phyloP scores from a whole-genome alignment of 2,113 vertebrate species.

The Nothobranchius furzeri region DNA sequence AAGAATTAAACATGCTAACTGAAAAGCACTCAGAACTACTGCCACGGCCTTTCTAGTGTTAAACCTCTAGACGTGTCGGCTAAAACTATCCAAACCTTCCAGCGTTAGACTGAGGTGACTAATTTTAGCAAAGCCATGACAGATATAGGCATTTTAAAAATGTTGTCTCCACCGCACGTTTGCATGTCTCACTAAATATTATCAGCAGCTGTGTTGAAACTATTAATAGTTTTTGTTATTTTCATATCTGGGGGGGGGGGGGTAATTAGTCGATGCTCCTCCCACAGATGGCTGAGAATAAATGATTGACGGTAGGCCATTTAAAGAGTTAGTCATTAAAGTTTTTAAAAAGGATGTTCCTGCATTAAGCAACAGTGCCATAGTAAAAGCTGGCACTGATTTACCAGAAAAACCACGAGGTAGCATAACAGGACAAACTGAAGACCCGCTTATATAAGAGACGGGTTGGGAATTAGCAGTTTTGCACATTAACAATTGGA shows the following conservation, averaged over 20 bases:
- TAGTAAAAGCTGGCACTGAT: not conserved
- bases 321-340: not conserved
- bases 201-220: not conserved
- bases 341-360: conserved; percentile 11
- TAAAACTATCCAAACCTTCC: not conserved
- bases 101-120: not conserved
- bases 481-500: not conserved
- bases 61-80: too few species aligned
- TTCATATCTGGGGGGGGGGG: too few species aligned
- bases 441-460: not conserved
- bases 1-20: not conserved
- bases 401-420: not conserved
- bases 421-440: not conserved
- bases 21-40: too few species aligned
- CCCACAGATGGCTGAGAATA: too few species aligned
- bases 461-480: not conserved
- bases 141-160: not conserved
- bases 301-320: not conserved
- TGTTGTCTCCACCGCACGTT: not conserved
- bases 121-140: not conserved
- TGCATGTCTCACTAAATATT: not conserved
- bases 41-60: too few species aligned
- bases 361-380: not conserved
- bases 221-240: too few species aligned
- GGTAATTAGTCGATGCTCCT: too few species aligned